Evolutionary conservation across 2,797 vertebrate species (phyloP), one percentile per base, ranked within the genome.

Genomic region (Rhynchotus rufescens): DNA sequence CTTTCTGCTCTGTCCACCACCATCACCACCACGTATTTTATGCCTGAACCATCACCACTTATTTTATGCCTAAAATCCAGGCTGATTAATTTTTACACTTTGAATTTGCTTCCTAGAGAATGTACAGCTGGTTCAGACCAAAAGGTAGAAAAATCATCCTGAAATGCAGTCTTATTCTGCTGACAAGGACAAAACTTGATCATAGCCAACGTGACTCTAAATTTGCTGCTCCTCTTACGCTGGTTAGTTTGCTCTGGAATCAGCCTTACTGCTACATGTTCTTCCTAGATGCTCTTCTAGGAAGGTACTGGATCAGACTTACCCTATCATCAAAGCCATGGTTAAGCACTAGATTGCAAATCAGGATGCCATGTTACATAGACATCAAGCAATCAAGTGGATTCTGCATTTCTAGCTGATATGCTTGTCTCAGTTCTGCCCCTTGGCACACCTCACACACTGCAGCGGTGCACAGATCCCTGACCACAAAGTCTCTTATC

Each of bases 71-170:
- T 13, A 66, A 76, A 83, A 75, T 51, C 32, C 38, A 49, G 42
- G 25, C 13, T 64, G 71, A 57, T 72, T 87, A 45, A 51, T 78
- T 73, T 45, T 85, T 78, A 80, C 9, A 45, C 30, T 69, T 84
- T 3, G 0, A 54, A 26, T 52, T 80, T 84, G 57, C 47, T 80
- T 91, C 52, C 26, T 73, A 22, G 23, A 92, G 19, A 84, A 66
- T 6, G 14, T 66, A 34, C 61, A 65, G 36, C 57, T 72, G 71
- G 66, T 61, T 52, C 36, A 83, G 45, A 83, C 8, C 45, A 79
- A 72, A 88, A 65, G 26, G 57, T 72, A 80, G 62, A 83, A 60
- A 83, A 66, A 25, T 89, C 22, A 57, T 78, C 74, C 56, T 89
- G 77, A 82, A 91, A 59, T 51, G 44, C 42, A 75, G 40, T 20